Percentiles rank a stretch among this genome's conserved stretches.
phyloP scores from a whole-genome alignment of 2,888 invertebrate species.

The Tetranychus piercei region DNA sequence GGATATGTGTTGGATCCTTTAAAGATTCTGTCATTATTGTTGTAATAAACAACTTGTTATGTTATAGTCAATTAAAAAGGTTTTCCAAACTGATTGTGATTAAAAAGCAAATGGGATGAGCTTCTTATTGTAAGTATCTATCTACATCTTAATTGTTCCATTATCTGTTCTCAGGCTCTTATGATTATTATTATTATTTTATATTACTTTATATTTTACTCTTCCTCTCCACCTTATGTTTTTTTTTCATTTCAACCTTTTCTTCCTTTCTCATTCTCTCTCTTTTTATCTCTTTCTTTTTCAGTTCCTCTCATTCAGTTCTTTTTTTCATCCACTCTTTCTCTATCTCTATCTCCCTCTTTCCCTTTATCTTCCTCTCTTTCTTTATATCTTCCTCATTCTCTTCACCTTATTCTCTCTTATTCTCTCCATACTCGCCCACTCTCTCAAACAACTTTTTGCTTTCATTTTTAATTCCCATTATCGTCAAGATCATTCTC shows the following conservation, averaged over 20 bases:
- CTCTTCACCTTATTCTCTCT: not conserved
- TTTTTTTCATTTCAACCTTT: not conserved
- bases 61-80: not conserved
- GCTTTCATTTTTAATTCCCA: not conserved
- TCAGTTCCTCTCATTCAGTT: not conserved
- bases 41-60: not conserved
- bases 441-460: not conserved
- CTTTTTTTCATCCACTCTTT: not conserved
- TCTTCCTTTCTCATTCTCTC: not conserved
- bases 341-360: not conserved
- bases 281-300: constrained; percentile 5
- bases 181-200: not conserved
- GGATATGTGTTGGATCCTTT: not conserved
- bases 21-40: not conserved
- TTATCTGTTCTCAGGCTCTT: not conserved
- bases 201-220: not conserved
- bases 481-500: constrained; percentile 1
- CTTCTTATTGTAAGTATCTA: constrained; percentile 26
- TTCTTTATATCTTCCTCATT: not conserved
- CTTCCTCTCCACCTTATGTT: not conserved
- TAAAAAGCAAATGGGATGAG: constrained; percentile 23
- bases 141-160: not conserved
- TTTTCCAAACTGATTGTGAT: not conserved
- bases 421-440: not conserved
- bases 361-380: not conserved